Conservation (phyloP, 2,113 vertebrate species). For the Vidua chalybeata region DNA sequence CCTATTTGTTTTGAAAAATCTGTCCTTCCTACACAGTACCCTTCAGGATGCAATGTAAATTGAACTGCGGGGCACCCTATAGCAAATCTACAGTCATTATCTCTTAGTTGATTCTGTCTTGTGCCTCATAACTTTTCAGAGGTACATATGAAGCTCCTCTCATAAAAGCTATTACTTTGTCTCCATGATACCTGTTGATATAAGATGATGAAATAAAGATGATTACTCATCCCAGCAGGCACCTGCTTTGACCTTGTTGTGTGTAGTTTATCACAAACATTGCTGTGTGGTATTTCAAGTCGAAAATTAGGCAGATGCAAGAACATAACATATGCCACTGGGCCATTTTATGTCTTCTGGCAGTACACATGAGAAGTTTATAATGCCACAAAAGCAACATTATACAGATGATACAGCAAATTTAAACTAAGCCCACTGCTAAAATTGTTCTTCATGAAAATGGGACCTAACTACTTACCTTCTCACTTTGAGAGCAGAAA, state of each 20-base stretch:
- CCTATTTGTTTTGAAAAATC: slow-evolving; percentile 59
- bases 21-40: slow-evolving; percentile 32
- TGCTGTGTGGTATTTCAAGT: slow-evolving; percentile 50
- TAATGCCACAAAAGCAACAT: slow-evolving; percentile 43
- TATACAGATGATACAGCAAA: slow-evolving; percentile 57
- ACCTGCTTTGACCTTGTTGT: slow-evolving; percentile 58
- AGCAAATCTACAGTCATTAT: slow-evolving; percentile 60
- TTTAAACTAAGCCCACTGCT: background rate
- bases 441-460: background rate
- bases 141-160: slow-evolving; percentile 34
- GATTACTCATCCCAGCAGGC: slow-evolving; percentile 62
- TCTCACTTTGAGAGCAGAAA: background rate
- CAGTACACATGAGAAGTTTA: slow-evolving; percentile 38
- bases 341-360: slow-evolving; percentile 51
- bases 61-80: slow-evolving; percentile 34
- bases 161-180: slow-evolving; percentile 56
- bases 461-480: background rate
- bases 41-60: slow-evolving; percentile 65
- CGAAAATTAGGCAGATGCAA: slow-evolving; percentile 58
- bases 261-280: slow-evolving; percentile 57
- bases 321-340: slow-evolving; percentile 55
- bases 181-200: slow-evolving; percentile 62
- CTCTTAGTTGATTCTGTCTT: slow-evolving; percentile 49
- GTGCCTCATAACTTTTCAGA: slow-evolving; percentile 57
- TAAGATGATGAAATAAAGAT: slow-evolving; percentile 58